Evolutionary conservation across 1,140 invertebrate species (phyloP).

Genomic region (Neuroterus valhalla): DNA sequence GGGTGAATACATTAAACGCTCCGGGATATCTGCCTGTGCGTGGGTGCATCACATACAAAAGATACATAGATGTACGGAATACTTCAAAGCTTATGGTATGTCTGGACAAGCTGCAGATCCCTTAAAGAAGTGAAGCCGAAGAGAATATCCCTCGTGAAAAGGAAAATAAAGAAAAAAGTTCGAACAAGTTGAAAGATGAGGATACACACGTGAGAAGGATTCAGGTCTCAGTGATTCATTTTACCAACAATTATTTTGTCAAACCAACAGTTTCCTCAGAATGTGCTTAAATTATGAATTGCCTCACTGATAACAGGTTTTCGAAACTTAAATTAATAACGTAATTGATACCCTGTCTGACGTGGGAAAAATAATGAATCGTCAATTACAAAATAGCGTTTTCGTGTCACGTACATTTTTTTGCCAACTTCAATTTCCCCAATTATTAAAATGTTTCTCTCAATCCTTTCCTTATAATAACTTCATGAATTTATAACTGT

Average conservation of each 20-base stretch:
- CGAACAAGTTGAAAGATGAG: too few relatives aligned
- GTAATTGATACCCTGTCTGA: background rate
- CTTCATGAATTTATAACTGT: background rate
- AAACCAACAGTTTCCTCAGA: background rate
- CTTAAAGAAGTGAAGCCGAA: background rate
- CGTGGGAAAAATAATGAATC: background rate
- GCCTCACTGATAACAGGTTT: background rate
- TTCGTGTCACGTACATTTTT: too few relatives aligned
- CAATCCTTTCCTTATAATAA: background rate
- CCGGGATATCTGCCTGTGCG: slow-evolving; percentile 21
- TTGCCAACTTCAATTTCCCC: too few relatives aligned
- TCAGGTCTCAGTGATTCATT: background rate
- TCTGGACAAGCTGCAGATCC: slow-evolving; percentile 17
- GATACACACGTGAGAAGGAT: too few relatives aligned
- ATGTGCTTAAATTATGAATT: background rate
- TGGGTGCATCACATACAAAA: slow-evolving; percentile 22
- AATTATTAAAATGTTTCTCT: too few relatives aligned
- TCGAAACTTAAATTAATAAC: background rate
- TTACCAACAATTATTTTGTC: background rate
- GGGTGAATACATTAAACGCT: slow-evolving; percentile 61
- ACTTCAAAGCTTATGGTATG: slow-evolving; percentile 21
- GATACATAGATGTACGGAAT: slow-evolving; percentile 6
- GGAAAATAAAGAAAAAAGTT: background rate
- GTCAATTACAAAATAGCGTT: background rate
- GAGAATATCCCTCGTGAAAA: background rate